Evolutionary conservation across 1,140 invertebrate species (phyloP).

Genomic region (Drosophila insularis): DNA sequence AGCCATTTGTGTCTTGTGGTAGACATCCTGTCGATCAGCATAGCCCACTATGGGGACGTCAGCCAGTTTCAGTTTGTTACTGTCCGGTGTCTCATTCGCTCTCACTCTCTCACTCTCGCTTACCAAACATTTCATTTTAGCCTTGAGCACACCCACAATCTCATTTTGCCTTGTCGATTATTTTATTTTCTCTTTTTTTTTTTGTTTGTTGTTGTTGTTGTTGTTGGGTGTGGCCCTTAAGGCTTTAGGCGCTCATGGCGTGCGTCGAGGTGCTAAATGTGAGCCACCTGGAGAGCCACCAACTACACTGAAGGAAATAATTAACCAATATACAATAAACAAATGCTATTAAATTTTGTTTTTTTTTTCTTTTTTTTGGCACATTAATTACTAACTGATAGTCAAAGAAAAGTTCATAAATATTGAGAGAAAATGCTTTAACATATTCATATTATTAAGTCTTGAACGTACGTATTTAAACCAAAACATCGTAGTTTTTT

Average conservation of each 20-base stretch:
- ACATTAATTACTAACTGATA: neutral
- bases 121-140: conserved; percentile 45
- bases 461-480: no score
- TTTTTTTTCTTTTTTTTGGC: neutral
- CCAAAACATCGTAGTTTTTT: no score
- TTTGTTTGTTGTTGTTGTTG: neutral
- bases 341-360: neutral
- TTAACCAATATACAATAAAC: neutral
- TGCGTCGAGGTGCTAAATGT: conserved; percentile 73
- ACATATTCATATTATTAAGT: no score
- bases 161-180: conserved; percentile 33
- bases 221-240: conserved; percentile 5
- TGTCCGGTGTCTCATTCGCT: no score
- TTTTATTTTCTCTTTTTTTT: neutral
- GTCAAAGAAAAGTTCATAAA: no score
- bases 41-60: conserved; percentile 27
- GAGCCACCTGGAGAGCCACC: conserved; percentile 24
- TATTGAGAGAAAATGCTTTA: no score
- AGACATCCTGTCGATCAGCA: conserved; percentile 64
- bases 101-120: neutral
- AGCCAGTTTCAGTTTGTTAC: conserved; percentile 10
- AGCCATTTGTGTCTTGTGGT: conserved; percentile 4
- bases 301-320: conserved; percentile 24
- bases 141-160: conserved; percentile 71
- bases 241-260: conserved; percentile 63